phyloP scores from a whole-genome alignment of 2,797 vertebrate genomes.

The Syngnathus acus region DNA sequence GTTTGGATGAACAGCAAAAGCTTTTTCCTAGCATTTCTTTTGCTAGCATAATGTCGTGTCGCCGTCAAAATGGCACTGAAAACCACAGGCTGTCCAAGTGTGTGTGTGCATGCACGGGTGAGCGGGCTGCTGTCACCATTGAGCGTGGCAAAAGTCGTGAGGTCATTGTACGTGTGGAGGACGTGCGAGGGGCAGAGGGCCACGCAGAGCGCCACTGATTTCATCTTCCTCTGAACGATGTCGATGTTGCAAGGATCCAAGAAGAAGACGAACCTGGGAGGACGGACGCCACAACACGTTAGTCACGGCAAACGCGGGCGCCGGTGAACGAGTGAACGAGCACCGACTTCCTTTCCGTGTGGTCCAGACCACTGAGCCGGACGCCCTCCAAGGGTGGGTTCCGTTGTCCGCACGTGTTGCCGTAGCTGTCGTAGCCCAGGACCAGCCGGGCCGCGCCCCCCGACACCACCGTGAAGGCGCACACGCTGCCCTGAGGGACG shows the following conservation, averaged over 20 bases:
- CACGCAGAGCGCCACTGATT: conserved; percentile 88
- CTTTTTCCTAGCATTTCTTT: too few species aligned
- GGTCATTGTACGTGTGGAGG: conserved; percentile 80
- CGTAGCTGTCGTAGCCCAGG: conserved; percentile 95
- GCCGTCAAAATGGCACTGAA: too few species aligned
- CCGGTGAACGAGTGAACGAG: background rate
- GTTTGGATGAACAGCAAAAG: too few species aligned
- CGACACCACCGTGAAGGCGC: conserved; percentile 89
- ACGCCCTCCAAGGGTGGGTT: conserved; percentile 83
- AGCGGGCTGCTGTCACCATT: conserved; percentile 75
- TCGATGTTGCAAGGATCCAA: conserved; percentile 95
- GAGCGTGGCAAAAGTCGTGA: conserved; percentile 84
- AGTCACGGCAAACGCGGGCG: background rate
- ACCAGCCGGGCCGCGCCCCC: conserved; percentile 89
- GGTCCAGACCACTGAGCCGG: conserved; percentile 85
- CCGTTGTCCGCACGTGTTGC: conserved; percentile 92
- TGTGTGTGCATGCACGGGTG: background rate
- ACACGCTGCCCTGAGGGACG: conserved; percentile 84
- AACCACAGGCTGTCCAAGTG: too few species aligned
- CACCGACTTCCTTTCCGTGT: conserved; percentile 84
- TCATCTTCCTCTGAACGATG: conserved; percentile 86
- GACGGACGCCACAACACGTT: too few species aligned
- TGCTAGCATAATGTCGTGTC: too few species aligned
- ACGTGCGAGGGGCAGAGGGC: conserved; percentile 82
- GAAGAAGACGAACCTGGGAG: conserved; percentile 91